A percentile compares a stretch with the other conserved stretches of the same genome.
phyloP scores from a whole-genome alignment of 2,797 vertebrate species.

The Oceanodroma leucorhoa region DNA sequence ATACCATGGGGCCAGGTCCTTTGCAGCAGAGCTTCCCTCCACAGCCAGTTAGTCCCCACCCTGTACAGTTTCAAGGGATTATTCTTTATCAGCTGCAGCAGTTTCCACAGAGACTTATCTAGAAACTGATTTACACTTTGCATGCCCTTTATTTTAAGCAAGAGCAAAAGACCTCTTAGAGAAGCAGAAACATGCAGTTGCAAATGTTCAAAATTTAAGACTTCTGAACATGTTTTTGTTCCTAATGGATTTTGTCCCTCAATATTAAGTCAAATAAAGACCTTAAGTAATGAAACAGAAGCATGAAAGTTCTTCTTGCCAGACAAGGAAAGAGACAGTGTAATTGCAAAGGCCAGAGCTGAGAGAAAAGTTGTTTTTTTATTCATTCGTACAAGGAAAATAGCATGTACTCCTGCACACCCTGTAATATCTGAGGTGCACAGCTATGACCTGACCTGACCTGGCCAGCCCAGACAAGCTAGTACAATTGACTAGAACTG shows the following conservation, averaged over 20 bases:
- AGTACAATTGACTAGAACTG: background rate
- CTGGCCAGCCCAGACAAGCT: background rate
- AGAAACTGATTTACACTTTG: background rate
- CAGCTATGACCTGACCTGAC: background rate
- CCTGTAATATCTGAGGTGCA: background rate
- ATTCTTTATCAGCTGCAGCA: background rate
- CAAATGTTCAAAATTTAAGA: background rate
- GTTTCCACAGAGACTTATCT: background rate
- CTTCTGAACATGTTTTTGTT: background rate
- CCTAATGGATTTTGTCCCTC: background rate
- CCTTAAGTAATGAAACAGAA: background rate
- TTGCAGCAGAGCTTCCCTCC: background rate
- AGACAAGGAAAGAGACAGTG: background rate
- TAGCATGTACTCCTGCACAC: background rate
- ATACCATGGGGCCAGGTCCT: background rate
- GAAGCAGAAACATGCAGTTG: background rate
- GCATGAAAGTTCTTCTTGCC: background rate
- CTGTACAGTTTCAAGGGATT: background rate
- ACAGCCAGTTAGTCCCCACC: background rate
- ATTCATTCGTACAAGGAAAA: background rate
- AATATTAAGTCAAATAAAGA: background rate
- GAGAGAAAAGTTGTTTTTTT: background rate
- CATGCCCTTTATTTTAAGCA: background rate
- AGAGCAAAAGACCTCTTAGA: accelerated
- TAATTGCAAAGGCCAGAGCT: background rate